phyloP scores from a whole-genome alignment of 2,797 vertebrate species.

The Taeniopygia guttata region DNA sequence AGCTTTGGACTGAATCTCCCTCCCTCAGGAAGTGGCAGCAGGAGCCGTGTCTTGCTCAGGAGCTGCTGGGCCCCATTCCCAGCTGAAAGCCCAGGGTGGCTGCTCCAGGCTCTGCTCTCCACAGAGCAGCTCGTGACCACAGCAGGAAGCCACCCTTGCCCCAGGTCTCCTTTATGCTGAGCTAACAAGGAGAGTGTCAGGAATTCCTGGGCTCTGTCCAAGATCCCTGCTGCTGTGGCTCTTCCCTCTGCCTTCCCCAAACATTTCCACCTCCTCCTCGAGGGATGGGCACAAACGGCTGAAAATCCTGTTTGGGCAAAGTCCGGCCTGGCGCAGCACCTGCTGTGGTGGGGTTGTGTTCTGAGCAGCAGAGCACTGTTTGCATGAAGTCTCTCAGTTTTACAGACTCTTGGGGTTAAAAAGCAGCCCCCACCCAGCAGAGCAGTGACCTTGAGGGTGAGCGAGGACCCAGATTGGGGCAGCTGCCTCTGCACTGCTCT shows the following conservation, averaged over 20 bases:
- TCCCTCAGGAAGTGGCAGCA: background rate
- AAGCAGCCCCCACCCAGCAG: background rate
- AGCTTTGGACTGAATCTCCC: accelerated
- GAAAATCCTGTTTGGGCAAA: background rate
- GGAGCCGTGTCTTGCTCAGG: background rate
- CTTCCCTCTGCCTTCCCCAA: background rate
- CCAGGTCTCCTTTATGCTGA: background rate
- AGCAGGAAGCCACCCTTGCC: background rate
- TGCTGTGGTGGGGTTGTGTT: background rate
- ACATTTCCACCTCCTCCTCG: accelerated
- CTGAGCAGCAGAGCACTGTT: background rate
- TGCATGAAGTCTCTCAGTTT: background rate
- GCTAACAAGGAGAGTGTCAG: background rate
- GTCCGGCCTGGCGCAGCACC: background rate
- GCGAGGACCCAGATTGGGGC: accelerated
- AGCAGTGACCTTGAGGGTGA: background rate
- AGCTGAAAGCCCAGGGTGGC: background rate
- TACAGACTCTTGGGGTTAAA: background rate
- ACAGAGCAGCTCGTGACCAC: background rate
- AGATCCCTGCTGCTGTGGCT: background rate
- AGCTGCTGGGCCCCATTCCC: background rate
- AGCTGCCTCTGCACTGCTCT: background rate
- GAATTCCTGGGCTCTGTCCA: background rate
- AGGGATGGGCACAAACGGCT: background rate
- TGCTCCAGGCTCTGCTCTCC: background rate